Conservation (phyloP, 2,113 vertebrate species). For the Albula goreensis region DNA sequence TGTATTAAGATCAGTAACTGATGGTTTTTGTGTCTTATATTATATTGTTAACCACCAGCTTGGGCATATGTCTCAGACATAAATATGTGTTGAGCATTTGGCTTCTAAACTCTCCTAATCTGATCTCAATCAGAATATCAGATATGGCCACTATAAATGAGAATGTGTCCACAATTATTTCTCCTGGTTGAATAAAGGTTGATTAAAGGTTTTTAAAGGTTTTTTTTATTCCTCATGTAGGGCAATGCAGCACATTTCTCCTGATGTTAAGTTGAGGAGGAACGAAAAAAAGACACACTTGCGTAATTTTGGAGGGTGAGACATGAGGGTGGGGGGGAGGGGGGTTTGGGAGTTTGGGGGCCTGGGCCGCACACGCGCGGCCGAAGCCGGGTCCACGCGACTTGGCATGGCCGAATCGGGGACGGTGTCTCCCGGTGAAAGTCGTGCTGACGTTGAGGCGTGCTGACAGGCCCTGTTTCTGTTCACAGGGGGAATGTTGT, state of each 20-base stretch:
- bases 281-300: background rate
- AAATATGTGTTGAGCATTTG: no score
- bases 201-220: no score
- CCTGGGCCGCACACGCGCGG: background rate
- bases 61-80: no score
- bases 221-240: background rate
- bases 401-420: background rate
- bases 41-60: no score
- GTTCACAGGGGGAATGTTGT: constrained; percentile 10
- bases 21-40: no score
- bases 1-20: no score
- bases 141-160: no score
- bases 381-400: background rate
- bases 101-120: no score
- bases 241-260: background rate
- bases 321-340: background rate
- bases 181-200: no score
- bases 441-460: background rate
- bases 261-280: background rate
- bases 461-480: constrained; percentile 18
- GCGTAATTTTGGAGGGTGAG: background rate
- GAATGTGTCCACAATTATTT: no score
- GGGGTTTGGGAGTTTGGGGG: no score
- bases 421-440: background rate
- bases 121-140: no score